Base-by-base conservation (phyloP, 2,113 vertebrate species). In the Siniperca chuatsi region DNA sequence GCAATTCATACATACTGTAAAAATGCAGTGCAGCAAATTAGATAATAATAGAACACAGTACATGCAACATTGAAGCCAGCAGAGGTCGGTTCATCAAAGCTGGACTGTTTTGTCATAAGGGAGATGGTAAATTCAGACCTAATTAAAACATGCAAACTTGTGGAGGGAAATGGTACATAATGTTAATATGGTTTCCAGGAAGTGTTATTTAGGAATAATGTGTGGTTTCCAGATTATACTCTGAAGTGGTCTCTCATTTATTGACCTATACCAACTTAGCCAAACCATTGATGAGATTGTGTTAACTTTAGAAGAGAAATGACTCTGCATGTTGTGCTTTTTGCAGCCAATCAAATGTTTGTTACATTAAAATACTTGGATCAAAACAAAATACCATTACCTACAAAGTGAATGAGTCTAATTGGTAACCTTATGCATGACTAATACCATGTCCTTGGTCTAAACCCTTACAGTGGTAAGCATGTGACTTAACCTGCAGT, bases 401-500 rank as follows among this genome's bases (percentile, higher is more conserved):
- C 21, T 23, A 16, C 29, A 46, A 64, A 64, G n/a, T 29, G 7
- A 84, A 68, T 55, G 20, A 35, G 33, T 74, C 33, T 58, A 65
- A 84, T 60, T 74, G n/a, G 70, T 40, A 77, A 74, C 61, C 42
- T 4, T 46, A 52, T 90, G 67, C 77, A 87, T 87, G 8, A 90
- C 70, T 81, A 15, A 87, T 78, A 75, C 44, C 23, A 75, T 58
- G 76, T 69, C 11, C 67, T 79, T 66, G 23, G 20, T 25, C 62
- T 35, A 66, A 74, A 48, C 42, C 44, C 25, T 61, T 33, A 57
- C n/a, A 67, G 66, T 35, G n/a, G 29, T 78, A 70, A 83, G 40
- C 60, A 57, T 76, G 52, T 68, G 69, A 83, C 55, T 74, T 25
- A 65, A 90, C 54, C n/a, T 55, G n/a, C 5, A 72, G 75, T 67